phyloP scores from a whole-genome alignment of 2,888 invertebrate genomes.

The Epirrita christyi region DNA sequence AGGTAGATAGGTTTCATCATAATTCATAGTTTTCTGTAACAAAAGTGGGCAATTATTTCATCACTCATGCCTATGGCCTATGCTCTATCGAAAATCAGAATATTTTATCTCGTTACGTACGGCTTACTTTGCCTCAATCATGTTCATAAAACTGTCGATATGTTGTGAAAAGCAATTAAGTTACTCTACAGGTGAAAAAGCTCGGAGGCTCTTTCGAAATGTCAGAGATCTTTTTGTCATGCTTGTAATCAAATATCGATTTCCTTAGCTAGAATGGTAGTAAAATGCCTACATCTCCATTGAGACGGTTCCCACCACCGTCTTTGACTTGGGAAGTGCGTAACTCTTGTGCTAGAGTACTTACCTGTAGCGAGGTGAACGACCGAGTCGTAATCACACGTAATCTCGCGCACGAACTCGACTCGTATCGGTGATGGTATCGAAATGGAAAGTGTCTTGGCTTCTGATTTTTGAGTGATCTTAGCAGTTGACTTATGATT shows the following conservation, averaged over 20 bases:
- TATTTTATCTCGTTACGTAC: not conserved
- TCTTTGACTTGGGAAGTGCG: slow-evolving; percentile 34
- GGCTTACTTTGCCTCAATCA: not conserved
- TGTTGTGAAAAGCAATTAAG: not conserved
- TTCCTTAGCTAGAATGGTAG: slow-evolving; percentile 6
- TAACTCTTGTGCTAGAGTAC: slow-evolving; percentile 29
- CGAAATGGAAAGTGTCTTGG: slow-evolving; percentile 75
- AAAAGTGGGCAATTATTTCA: not conserved
- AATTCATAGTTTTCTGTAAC: too few species aligned
- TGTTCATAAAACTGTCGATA: not conserved
- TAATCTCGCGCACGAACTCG: slow-evolving; percentile 72
- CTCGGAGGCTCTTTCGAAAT: not conserved
- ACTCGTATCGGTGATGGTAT: slow-evolving; percentile 59
- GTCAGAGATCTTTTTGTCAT: not conserved
- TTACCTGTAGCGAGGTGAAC: slow-evolving; percentile 51
- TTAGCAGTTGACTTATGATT: slow-evolving; percentile 23
- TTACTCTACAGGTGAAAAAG: not conserved
- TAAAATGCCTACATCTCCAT: slow-evolving; percentile 9
- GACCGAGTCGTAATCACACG: slow-evolving; percentile 70
- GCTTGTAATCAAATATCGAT: not conserved
- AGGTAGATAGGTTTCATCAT: too few species aligned
- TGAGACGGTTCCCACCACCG: slow-evolving; percentile 28
- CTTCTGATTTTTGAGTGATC: slow-evolving; percentile 33
- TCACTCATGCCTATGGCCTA: not conserved
- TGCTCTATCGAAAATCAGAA: not conserved